These are phyloP conservation scores for Arctopsyche grandis DNA, from an alignment of 1,140 invertebrate genomes.

Conservation along the genomic window DNA sequence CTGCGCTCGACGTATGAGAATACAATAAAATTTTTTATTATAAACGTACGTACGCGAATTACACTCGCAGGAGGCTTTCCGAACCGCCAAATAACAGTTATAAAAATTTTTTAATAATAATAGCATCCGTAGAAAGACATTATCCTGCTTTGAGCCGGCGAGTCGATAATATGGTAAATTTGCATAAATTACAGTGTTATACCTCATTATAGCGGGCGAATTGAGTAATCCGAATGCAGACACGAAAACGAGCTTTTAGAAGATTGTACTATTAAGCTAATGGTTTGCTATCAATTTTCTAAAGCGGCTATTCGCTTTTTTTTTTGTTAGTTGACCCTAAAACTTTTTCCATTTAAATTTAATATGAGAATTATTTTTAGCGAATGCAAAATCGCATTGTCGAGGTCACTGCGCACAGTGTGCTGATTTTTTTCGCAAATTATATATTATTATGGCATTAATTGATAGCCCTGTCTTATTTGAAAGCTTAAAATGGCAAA, in stretches of 20 bases:
- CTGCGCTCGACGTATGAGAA: too few relatives aligned
- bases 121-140: too few relatives aligned
- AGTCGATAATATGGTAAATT: neutral
- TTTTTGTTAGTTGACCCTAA: neutral
- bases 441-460: too few relatives aligned
- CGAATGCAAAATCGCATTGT: neutral
- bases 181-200: conserved; percentile 22
- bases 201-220: conserved; percentile 11
- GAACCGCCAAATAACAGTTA: too few relatives aligned
- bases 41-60: too few relatives aligned
- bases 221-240: conserved; percentile 36
- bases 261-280: conserved; percentile 39
- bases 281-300: conserved; percentile 32
- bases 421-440: neutral
- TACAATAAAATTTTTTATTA: too few relatives aligned
- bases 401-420: neutral
- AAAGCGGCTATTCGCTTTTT: neutral
- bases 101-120: too few relatives aligned
- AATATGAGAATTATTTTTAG: neutral
- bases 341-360: neutral
- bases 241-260: conserved; percentile 39
- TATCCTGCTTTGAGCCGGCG: too few relatives aligned
- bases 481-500: too few relatives aligned
- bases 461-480: too few relatives aligned
- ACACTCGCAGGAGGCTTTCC: too few relatives aligned